Evolutionary conservation across 2,797 vertebrate species (phyloP), one percentile per base, ranked within the genome.

Genomic region (Cirrhinus molitorella): DNA sequence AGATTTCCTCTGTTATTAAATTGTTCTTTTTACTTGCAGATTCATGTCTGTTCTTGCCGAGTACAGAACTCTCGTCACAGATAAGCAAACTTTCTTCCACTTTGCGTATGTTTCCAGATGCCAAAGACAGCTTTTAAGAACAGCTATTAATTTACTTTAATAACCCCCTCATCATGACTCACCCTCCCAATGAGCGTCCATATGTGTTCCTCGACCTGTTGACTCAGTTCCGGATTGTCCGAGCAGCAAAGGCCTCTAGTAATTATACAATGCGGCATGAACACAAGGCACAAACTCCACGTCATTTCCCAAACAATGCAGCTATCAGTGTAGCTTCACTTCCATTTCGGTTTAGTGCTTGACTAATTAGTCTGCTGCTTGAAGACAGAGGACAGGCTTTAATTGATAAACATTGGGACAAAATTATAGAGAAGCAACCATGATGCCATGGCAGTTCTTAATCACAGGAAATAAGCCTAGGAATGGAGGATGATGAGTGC

Each of bases 391-490:
- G 82, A 89, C 83, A 85, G 37, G 43, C 57, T 83, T 88, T 90
- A 88, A 88, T 85, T 89, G 70, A 84, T 85, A 86, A 89, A 86
- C 66, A 66, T 83, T 83, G 74, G 81, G 84, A 85, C 51, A 83
- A 75, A 74, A 83, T 75, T 86, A 87, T 76, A 63, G 78, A 81
- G 67, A 85, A 86, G 80, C 71, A 71, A 85, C 83, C 80, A 82
- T 80, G 79, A 77, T 79, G 85, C 61, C 73, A 85, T 82, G 71
- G 81, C 55, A 80, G 77, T 45, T 81, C 49, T 81, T 88, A 90
- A 89, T 91, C 88, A 88, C 87, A 88, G 85, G 86, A 89, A 88
- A 87, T 87, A 86, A 79, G 81, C 55, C 53, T 31, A 85, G 79
- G 81, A 85, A 87, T 85, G 31, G 76, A 68, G 78, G 68, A 75